These are phyloP conservation scores for Osedax fenrisi DNA, from an alignment of 2,888 invertebrate species.

Conservation along the genomic window DNA sequence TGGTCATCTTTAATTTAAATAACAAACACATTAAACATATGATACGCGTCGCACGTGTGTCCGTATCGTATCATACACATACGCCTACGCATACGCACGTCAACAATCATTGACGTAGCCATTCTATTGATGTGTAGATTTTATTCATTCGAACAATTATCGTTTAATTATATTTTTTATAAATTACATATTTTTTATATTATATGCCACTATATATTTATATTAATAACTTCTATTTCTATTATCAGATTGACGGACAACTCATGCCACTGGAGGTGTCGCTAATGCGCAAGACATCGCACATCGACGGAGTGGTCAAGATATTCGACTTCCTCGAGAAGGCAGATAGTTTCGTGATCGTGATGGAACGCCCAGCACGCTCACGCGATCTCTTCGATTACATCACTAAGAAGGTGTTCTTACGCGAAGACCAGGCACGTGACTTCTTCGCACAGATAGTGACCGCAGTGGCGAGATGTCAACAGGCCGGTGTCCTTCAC, in stretches of 20 bases:
- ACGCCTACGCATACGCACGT: too few relatives aligned
- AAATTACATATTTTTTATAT: too few relatives aligned
- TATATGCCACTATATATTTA: too few relatives aligned
- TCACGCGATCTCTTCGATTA: slow-evolving; percentile 58
- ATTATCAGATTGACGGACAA: slow-evolving; percentile 52
- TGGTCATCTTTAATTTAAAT: too few relatives aligned
- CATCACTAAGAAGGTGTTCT: slow-evolving; percentile 55
- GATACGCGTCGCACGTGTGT: too few relatives aligned
- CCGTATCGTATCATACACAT: too few relatives aligned
- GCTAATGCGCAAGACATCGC: slow-evolving; percentile 53
- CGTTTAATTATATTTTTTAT: too few relatives aligned
- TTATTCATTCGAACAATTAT: too few relatives aligned
- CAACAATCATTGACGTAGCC: too few relatives aligned
- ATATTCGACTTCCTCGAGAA: slow-evolving; percentile 55
- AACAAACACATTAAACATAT: too few relatives aligned
- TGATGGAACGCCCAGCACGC: slow-evolving; percentile 56
- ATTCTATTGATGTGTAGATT: too few relatives aligned
- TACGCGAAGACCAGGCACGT: slow-evolving; percentile 53
- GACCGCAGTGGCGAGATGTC: slow-evolving; percentile 53
- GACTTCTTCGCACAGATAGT: slow-evolving; percentile 56
- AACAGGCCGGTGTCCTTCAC: slow-evolving; percentile 54
- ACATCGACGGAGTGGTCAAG: slow-evolving; percentile 54
- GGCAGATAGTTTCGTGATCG: slow-evolving; percentile 54
- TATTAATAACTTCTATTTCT: too few relatives aligned
- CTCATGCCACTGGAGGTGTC: slow-evolving; percentile 56